Evolutionary conservation across 1,140 invertebrate species (phyloP), one percentile per base, ranked within the genome.

Genomic region (Drosophila santomea): DNA sequence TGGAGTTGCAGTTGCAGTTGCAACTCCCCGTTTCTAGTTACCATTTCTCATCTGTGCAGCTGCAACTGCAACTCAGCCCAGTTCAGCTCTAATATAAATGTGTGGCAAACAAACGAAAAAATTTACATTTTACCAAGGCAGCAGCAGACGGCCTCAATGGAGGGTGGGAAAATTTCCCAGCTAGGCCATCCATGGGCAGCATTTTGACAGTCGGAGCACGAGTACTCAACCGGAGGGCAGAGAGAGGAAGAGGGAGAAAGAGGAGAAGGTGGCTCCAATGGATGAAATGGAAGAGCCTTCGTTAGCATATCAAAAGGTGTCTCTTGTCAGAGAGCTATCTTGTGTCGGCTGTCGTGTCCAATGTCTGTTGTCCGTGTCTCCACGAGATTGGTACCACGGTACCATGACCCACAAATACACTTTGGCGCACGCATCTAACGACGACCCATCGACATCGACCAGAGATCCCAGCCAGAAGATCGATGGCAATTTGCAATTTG

Each of bases 231-330:
- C 7, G 28, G 10, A 28, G 54, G 23, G 2, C 20, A 17, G 10
- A 17, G 20, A 17, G 36, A 4, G 5, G 4, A 2, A 36, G n/a
- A 4, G 6, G 25, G 10, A 17, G 17, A 17, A 1, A 17, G 17
- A 17, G 7, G 10, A 39, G 36, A 57, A 41, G 25, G 48, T 32
- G 17, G 55, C 38, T 32, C 32, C 32, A 44, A 28, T 55, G 50
- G 39, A 36, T n/a, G 39, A 36, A 25, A 48, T 25, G 23, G 32
- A 12, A 39, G 43, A 61, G 66, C 64, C 80, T 77, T 89, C 84
- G 84, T 88, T 88, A 88, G 84, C 84, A 88, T 89, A 89, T 74
- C 84, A 84, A 84, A 89, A 88, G 84, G 84, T 88, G 84, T 89
- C 84, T 86, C 77, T 80, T 84, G 80, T 84, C 74, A 83, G 80